Conservation (phyloP, 2,113 vertebrate genomes). For the Rhinopomastus cyanomelas region DNA sequence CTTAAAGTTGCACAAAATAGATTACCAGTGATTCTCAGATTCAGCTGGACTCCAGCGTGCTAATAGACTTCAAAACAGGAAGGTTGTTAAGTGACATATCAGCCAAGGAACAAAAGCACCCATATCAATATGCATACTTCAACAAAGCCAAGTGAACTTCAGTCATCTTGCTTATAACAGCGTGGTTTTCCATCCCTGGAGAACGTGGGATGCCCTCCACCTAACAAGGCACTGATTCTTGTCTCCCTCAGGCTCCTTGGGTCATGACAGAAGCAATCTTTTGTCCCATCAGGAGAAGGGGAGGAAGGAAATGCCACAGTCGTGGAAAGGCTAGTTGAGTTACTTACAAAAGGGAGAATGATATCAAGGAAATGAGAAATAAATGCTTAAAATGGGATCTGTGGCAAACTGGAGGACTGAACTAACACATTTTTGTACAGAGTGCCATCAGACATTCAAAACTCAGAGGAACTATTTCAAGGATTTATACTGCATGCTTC, state of each 20-base stretch:
- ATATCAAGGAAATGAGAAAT: conserved; percentile 4
- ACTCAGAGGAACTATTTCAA: conserved; percentile 12
- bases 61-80: not conserved
- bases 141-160: conserved; percentile 9
- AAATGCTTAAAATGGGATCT: not conserved
- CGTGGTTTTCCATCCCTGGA: not conserved
- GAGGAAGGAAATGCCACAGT: not conserved
- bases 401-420: not conserved
- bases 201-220: not conserved
- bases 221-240: conserved; percentile 5
- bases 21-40: not conserved
- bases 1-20: not conserved
- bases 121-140: not conserved
- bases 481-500: conserved; percentile 2
- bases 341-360: not conserved
- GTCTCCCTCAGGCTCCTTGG: not conserved
- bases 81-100: not conserved
- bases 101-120: conserved; percentile 20
- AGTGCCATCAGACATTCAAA: not conserved
- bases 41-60: not conserved
- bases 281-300: not conserved
- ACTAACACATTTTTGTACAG: not conserved
- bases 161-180: conserved; percentile 3
- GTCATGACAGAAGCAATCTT: not conserved
- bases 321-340: not conserved